Conservation (phyloP, 2,113 vertebrate genomes). For the Myiozetetes cayanensis region DNA sequence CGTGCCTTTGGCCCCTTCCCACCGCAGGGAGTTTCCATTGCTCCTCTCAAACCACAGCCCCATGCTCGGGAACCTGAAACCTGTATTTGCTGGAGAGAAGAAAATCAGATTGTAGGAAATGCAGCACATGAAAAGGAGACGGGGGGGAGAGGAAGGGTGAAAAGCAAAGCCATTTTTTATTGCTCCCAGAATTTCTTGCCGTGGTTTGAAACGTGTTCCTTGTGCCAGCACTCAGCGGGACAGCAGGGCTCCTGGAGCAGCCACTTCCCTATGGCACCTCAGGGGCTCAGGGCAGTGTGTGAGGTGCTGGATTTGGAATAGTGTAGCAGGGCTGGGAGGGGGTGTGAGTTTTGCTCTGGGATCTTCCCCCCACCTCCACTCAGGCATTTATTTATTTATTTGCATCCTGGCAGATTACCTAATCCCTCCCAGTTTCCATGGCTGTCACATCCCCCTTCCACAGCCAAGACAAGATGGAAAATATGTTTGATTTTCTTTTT, state of each 20-base stretch:
- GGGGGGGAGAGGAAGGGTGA: not conserved
- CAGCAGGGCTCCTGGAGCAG: not conserved
- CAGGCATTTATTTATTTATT: not conserved
- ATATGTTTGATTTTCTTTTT: slow-evolving; percentile 26
- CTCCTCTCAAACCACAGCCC: slow-evolving; percentile 44
- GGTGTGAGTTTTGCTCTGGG: not conserved
- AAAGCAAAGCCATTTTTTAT: not conserved
- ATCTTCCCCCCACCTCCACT: not conserved
- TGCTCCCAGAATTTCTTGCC: not conserved
- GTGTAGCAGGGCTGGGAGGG: not conserved
- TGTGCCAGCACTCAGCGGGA: not conserved
- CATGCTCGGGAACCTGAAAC: slow-evolving; percentile 16
- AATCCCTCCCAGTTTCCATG: slow-evolving; percentile 44
- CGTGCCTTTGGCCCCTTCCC: not conserved
- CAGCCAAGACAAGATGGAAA: slow-evolving; percentile 36
- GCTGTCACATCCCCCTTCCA: slow-evolving; percentile 40
- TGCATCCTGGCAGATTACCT: not conserved
- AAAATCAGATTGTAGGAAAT: slow-evolving; percentile 32
- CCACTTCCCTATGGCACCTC: not conserved
- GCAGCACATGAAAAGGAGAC: not conserved
- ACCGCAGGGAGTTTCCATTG: not conserved
- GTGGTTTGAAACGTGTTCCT: not conserved
- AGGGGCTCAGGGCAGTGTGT: not conserved
- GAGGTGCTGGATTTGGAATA: not conserved
- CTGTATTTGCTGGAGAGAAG: not conserved